Evolutionary conservation across 2,113 vertebrate species (phyloP), one percentile per base, ranked within the genome.

Genomic region (Merops nubicus): DNA sequence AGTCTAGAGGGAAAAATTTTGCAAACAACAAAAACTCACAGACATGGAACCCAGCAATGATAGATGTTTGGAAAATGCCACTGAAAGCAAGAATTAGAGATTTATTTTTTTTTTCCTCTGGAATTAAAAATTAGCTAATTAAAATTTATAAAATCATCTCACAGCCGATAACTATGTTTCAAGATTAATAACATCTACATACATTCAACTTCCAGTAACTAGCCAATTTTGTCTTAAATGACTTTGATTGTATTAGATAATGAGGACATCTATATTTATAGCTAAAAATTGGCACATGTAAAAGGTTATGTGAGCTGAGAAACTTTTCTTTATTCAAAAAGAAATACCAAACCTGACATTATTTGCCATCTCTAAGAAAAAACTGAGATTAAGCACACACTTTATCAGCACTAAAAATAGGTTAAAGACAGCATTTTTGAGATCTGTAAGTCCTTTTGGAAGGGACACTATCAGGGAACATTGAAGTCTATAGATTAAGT

Each of bases 231-330:
- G 45, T 65, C 63, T 82, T 91, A 63, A 73, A 81, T 88, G 73
- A 78, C 23, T 94, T 94, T 33, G 67, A 89, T 65, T 89, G 62
- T 75, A 73, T 87, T 72, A 60, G 76, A 94, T 90, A 96, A 95
- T 63, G 70, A 95, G 54, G 42, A 95, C 78, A 33, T 89, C 91
- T 65, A 29, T 79, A 91, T 94, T 94, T 93, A 92, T 93, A 96
- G 88, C 42, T 67, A 83, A 82, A 88, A 94, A 94, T 21, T 94
- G 88, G 87, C 85, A 95, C 85, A 91, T 43, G 51, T 85, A 69
- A 97, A 96, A 96, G 94, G 91, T 94, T 79, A 94, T 36, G 33
- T 38, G 72, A 93, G 47, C 53, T 80, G 42, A 83, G 62, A 85
- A 89, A 88, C 85, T 40, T 45, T 70, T 67, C 67, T 40, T 87